Conservation (phyloP, 1,140 invertebrate species). For the Pseudachorutes palmiensis region DNA sequence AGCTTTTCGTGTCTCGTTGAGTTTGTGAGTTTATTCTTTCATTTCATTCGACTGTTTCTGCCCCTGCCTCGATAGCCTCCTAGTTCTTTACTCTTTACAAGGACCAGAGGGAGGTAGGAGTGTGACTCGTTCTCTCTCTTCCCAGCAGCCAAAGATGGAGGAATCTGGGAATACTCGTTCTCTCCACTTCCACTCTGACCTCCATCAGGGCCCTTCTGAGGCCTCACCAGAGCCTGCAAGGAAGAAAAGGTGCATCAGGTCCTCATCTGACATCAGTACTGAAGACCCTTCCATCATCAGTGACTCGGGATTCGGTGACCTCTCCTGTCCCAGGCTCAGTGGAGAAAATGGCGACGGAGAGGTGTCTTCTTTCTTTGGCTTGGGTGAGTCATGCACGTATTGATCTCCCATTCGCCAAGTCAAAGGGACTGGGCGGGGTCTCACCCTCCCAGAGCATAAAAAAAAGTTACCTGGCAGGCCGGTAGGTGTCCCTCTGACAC, state of each 20-base stretch:
- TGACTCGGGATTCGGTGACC: constrained; percentile 35
- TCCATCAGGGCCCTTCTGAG: neutral
- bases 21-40: too few relatives aligned
- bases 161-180: neutral
- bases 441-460: too few relatives aligned
- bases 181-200: neutral
- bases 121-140: too few relatives aligned
- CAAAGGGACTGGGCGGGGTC: neutral
- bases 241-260: constrained; percentile 33
- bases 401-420: neutral
- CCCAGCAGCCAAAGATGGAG: too few relatives aligned
- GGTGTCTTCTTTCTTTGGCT: constrained; percentile 29
- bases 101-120: too few relatives aligned
- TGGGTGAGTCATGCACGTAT: constrained; percentile 13
- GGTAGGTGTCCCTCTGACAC: neutral
- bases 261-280: constrained; percentile 26
- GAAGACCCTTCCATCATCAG: constrained; percentile 30
- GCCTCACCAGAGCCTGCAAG: constrained; percentile 25
- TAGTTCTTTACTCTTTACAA: too few relatives aligned
- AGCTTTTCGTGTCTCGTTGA: too few relatives aligned
- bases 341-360: constrained; percentile 34
- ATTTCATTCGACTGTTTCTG: too few relatives aligned
- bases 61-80: too few relatives aligned
- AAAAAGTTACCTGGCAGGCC: neutral
- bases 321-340: constrained; percentile 15